Base-by-base conservation (phyloP, 2,113 vertebrate species). In the Sebastes schlegelii region DNA sequence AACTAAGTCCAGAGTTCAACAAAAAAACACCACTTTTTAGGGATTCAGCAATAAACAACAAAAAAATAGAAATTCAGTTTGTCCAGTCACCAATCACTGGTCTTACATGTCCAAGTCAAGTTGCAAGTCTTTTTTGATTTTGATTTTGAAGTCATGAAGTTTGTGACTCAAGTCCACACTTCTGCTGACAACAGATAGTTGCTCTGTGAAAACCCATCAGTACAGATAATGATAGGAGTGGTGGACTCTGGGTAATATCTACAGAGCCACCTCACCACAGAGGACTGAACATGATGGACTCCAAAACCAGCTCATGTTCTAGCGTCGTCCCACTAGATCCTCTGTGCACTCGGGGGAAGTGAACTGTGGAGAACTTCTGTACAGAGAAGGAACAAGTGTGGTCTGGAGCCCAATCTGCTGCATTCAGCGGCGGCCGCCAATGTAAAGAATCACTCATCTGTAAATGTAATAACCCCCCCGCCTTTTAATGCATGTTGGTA, bases 361-460 rank as follows among this genome's bases (percentile, higher is more conserved):
- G 82, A 86, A 86, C 90, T 69, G 83, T 83, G 82, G 85, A 82
- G 91, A 88, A 82, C 81, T 68, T 92, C 77, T 86, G 80, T 83
- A 34, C 85, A 55, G 67, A 74, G 76, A 73, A 54, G 79, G 62
- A 90, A 71, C 77, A 71, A 91, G 82, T 82, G 79, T 74, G 84
- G 81, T 77, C 73, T 34, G 46, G 61, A 83, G 74, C 81, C 34
- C 79, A 62, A 76, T 67, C 49, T 54, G 77, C 65, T 34, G 58
- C 21, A 79, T 83, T 86, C 60, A 73, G 68, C 77, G 57, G 81
- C 46, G 21, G 4, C 83, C 42, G 57, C 85, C 82, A 45, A 69
- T 82, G 86, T 57, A 79, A 87, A 91, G 76, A 79, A 83, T 82
- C 78, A 80, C 54, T 85, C 75, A 81, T 88, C 84, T 83, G 88